Evolutionary conservation across 2,113 vertebrate species (phyloP).

Genomic region (Tretioscincus oriximinensis): DNA sequence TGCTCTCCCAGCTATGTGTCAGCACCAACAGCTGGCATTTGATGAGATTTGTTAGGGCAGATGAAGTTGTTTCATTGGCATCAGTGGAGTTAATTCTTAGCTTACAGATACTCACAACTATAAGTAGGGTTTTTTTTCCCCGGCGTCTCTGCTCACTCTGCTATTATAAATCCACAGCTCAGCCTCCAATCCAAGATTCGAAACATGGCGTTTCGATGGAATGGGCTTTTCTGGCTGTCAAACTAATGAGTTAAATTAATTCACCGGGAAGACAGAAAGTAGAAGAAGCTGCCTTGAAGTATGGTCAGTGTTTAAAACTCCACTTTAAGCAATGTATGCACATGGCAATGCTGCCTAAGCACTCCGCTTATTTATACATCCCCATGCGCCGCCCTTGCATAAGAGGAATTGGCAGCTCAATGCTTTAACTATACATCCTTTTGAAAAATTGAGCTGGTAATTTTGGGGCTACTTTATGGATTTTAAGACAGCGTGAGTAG

Average conservation of each 20-base stretch:
- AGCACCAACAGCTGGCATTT: background rate
- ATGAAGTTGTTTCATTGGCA: background rate
- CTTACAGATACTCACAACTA: background rate
- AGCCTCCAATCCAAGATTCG: background rate
- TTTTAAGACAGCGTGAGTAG: slow-evolving; percentile 62
- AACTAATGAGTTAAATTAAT: slow-evolving; percentile 20
- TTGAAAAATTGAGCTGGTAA: slow-evolving; percentile 58
- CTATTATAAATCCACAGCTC: background rate
- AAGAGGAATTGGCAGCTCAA: slow-evolving; percentile 20
- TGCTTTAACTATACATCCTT: slow-evolving; percentile 44
- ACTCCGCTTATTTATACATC: slow-evolving; percentile 20
- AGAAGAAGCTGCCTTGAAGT: slow-evolving; percentile 14
- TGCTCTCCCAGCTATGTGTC: too few species aligned
- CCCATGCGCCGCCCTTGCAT: slow-evolving; percentile 17
- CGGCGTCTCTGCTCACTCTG: background rate
- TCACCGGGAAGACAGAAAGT: slow-evolving; percentile 19
- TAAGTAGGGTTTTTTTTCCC: background rate
- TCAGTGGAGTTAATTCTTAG: background rate
- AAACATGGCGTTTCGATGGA: background rate
- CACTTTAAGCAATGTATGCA: background rate
- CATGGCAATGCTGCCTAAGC: background rate
- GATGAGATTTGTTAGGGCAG: too few species aligned
- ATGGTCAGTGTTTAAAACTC: slow-evolving; percentile 9
- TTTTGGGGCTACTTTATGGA: slow-evolving; percentile 66
- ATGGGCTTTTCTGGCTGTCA: slow-evolving; percentile 15